These are phyloP conservation scores for Tragelaphus oryx DNA, from an alignment of 2,797 vertebrate species.

Conservation along the genomic window DNA sequence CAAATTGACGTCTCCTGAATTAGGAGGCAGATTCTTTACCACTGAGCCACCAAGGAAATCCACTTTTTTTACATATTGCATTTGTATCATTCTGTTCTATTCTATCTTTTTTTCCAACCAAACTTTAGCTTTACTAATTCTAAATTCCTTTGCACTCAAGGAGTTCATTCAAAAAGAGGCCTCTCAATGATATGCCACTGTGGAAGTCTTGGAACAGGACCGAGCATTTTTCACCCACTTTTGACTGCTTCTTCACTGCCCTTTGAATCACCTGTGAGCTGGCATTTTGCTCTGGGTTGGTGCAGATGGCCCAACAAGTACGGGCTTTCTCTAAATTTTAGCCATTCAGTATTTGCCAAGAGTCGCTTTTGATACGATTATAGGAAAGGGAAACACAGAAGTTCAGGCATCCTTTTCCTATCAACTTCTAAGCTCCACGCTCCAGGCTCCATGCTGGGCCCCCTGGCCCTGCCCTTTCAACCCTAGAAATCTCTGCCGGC, in stretches of 20 bases:
- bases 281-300: not conserved
- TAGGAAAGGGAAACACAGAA: not conserved
- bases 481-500: not conserved
- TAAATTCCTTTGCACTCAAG: not conserved
- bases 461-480: not conserved
- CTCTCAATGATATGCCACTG: not conserved
- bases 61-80: not conserved
- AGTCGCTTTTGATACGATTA: not conserved
- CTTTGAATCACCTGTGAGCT: not conserved
- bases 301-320: not conserved
- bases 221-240: rapidly evolving
- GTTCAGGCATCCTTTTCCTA: not conserved
- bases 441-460: not conserved
- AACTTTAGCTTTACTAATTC: not conserved
- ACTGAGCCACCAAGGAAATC: not conserved
- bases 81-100: not conserved
- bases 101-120: not conserved
- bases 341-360: not conserved
- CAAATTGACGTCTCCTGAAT: not conserved
- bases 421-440: not conserved
- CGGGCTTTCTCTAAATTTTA: not conserved
- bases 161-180: not conserved
- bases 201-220: not conserved
- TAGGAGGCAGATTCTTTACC: not conserved
- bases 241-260: no score